Base-by-base conservation (phyloP, 2,113 vertebrate species). In the Sitta europaea region DNA sequence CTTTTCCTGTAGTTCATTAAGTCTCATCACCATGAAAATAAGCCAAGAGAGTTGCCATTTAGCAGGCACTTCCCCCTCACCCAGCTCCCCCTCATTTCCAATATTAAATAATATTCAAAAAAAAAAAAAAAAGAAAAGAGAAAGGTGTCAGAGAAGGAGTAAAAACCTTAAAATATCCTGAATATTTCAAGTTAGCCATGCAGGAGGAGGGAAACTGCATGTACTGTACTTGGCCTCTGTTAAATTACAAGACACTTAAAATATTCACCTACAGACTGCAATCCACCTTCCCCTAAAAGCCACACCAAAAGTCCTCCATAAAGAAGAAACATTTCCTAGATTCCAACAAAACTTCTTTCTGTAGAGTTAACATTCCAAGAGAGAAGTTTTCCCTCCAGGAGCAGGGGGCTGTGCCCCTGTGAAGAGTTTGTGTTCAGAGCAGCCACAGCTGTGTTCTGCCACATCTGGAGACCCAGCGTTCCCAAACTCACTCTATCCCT, bases 1-100 rank as follows among this genome's bases (percentile, higher is more conserved):
- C 40, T 71, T 59, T 88, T 80, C 79, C 90, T 88, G 78, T 51
- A 88, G 47, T 48, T 94, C 78, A 36, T 93, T 86, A 95, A 83
- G 59, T 61, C 75, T 88, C 85, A 80, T 85, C 61, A 51, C 75
- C 47, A 13, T 48, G 79, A 91, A 88, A 85, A 70, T 5, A 92
- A 92, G 47, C 63, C 40, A 54, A 47, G 62, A 82, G 57, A 86
- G 55, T 24, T 95, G 66, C 57, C 82, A 76, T 86, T 95, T 73
- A 48, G 28, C 71, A 90, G 48, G 43, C 59, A 53, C 31, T 58
- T 65, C 36, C 62, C 47, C 50, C 42, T 68, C 58, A 86, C 67
- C 20, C 53, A 67, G 6, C 22, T 88, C 58, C 58, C 59, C 31
- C 21, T 92, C 47, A 31, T 71, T 76, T 70, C 50, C 66, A 76